These are phyloP conservation scores for Clanis bilineata DNA, from an alignment of 2,888 invertebrate genomes.

Conservation along the genomic window DNA sequence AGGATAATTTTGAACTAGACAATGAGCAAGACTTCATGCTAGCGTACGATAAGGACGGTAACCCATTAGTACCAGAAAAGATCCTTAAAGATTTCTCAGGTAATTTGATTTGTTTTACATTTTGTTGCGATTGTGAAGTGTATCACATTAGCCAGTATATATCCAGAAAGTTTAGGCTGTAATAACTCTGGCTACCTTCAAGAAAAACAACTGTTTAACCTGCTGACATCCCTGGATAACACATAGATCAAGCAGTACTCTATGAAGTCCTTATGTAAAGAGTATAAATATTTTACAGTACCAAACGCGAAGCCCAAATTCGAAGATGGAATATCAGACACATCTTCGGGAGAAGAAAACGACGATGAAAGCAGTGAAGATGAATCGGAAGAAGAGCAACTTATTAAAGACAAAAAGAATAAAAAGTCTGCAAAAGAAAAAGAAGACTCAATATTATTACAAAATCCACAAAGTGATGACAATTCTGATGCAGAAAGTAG, in stretches of 20 bases:
- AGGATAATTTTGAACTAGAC: conserved; percentile 88
- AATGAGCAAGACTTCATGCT: conserved; percentile 75
- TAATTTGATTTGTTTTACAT: conserved; percentile 27
- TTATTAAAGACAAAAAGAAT: conserved; percentile 1
- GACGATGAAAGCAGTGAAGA: conserved; percentile 45
- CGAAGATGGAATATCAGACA: conserved; percentile 68
- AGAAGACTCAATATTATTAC: conserved; percentile 17
- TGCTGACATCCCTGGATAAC: too few species aligned
- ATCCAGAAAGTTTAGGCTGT: too few species aligned
- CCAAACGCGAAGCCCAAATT: conserved; percentile 67
- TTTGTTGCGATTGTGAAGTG: too few species aligned
- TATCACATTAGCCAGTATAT: too few species aligned
- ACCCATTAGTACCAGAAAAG: conserved; percentile 66
- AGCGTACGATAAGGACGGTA: conserved; percentile 77
- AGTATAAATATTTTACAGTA: conserved; percentile 60
- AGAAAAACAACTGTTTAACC: too few species aligned
- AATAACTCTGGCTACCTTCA: too few species aligned
- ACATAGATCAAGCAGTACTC: too few species aligned
- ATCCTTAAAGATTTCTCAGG: conserved; percentile 66
- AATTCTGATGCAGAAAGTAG: conserved; percentile 30
- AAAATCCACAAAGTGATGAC: conserved; percentile 20
- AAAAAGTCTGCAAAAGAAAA: conserved; percentile 17
- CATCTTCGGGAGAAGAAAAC: conserved; percentile 52
- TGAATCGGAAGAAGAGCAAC: conserved; percentile 21
- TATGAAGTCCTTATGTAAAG: too few species aligned